Evolutionary conservation across 2,888 invertebrate genomes (phyloP).

Genomic region (Hydropsyche betteni): DNA sequence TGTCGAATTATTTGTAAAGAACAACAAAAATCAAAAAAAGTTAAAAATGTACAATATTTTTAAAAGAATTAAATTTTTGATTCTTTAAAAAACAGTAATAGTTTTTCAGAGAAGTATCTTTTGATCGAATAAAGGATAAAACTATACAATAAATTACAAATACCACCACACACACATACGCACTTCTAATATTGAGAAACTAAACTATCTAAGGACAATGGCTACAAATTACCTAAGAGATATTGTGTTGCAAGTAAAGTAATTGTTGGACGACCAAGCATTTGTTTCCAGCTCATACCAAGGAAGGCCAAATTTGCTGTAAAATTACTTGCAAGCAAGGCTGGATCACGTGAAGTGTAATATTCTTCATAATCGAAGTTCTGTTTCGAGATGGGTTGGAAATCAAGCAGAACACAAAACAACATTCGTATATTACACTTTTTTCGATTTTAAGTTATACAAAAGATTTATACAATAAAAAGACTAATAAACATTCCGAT

Average conservation of each 20-base stretch:
- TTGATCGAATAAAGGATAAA: no score
- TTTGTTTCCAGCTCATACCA: slow-evolving; percentile 96
- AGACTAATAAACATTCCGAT: no score
- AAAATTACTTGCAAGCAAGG: slow-evolving; percentile 92
- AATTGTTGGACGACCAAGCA: slow-evolving; percentile 95
- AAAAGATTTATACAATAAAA: no score
- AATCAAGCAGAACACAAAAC: slow-evolving; percentile 30
- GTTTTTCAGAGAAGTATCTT: background rate
- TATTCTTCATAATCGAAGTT: slow-evolving; percentile 92
- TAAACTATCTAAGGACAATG: background rate
- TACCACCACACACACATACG: slow-evolving; percentile 22
- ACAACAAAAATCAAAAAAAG: no score
- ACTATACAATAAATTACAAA: slow-evolving; percentile 20
- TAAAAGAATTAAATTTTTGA: background rate
- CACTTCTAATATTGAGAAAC: slow-evolving; percentile 4
- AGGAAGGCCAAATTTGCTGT: slow-evolving; percentile 94
- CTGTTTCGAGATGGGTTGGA: slow-evolving; percentile 64
- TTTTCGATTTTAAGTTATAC: no score
- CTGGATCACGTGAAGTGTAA: slow-evolving; percentile 96
- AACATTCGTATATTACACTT: background rate
- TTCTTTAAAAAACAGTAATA: slow-evolving; percentile 26
- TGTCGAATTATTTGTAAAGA: no score
- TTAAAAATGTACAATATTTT: no score
- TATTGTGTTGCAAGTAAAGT: slow-evolving; percentile 87
- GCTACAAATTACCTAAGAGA: slow-evolving; percentile 76